These are phyloP conservation scores for Anoura caudifer DNA, from an alignment of 2,113 vertebrate genomes.

Conservation along the genomic window DNA sequence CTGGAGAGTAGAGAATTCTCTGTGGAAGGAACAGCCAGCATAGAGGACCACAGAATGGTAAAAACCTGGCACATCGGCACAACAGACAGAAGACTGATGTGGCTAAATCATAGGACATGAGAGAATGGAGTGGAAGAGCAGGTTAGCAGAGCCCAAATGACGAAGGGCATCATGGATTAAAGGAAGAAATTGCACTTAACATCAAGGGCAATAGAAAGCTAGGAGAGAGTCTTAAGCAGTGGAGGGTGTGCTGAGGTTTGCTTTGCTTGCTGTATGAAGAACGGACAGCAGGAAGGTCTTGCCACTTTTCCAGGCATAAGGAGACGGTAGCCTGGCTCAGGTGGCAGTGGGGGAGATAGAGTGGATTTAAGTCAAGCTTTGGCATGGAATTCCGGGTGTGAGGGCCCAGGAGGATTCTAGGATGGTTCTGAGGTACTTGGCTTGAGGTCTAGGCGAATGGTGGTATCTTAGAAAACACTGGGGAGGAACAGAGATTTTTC, in stretches of 20 bases:
- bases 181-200: neutral
- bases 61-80: neutral
- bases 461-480: neutral
- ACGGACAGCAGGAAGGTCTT: neutral
- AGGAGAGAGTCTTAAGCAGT: neutral
- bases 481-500: neutral
- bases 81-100: accelerated
- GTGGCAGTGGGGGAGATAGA: neutral
- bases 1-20: neutral
- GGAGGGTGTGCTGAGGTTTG: neutral
- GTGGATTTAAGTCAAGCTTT: neutral
- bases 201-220: neutral
- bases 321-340: neutral
- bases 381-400: neutral
- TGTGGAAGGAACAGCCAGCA: neutral
- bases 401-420: neutral
- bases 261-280: neutral
- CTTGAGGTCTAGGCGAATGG: neutral
- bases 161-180: accelerated
- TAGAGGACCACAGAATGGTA: too few relatives aligned
- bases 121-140: neutral
- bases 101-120: neutral
- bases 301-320: neutral
- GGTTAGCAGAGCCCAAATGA: neutral
- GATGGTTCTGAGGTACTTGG: neutral